phyloP scores from a whole-genome alignment of 1,140 invertebrate genomes.

The Scaptodrosophila lebanonensis region DNA sequence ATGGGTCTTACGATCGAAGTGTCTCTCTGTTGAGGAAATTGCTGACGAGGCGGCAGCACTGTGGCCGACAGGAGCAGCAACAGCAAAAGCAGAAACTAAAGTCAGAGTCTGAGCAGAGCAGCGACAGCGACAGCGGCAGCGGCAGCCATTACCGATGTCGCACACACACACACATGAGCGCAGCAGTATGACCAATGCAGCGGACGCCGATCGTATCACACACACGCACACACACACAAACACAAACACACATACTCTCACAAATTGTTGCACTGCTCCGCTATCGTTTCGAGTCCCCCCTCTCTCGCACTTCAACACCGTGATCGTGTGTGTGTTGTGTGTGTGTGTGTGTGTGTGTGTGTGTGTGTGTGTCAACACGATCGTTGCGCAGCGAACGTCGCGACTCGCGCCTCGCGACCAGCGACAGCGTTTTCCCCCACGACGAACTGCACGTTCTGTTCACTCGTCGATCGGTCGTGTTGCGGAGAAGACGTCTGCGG shows the following conservation, averaged over 20 bases:
- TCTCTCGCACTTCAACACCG: background rate
- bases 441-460: slow-evolving; percentile 55
- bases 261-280: background rate
- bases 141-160: too few relatives aligned
- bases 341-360: background rate
- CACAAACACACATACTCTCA: too few relatives aligned
- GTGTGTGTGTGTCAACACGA: slow-evolving; percentile 4
- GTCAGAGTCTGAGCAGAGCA: too few relatives aligned
- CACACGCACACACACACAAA: background rate
- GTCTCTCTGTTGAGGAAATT: too few relatives aligned
- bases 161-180: background rate
- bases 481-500: slow-evolving; percentile 43
- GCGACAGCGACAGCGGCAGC: too few relatives aligned
- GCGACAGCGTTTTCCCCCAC: slow-evolving; percentile 48
- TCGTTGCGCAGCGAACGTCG: slow-evolving; percentile 18
- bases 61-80: too few relatives aligned
- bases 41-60: too few relatives aligned
- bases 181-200: too few relatives aligned
- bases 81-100: too few relatives aligned
- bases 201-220: background rate
- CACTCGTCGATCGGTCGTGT: slow-evolving; percentile 63
- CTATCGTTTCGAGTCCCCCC: background rate
- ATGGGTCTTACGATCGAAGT: too few relatives aligned
- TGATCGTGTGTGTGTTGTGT: background rate
- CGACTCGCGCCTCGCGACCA: too few relatives aligned